A percentile compares a stretch with the other conserved stretches of the same genome.
These are phyloP conservation scores for Bovichtus variegatus DNA, from an alignment of 2,797 vertebrate species.

Conservation along the genomic window DNA sequence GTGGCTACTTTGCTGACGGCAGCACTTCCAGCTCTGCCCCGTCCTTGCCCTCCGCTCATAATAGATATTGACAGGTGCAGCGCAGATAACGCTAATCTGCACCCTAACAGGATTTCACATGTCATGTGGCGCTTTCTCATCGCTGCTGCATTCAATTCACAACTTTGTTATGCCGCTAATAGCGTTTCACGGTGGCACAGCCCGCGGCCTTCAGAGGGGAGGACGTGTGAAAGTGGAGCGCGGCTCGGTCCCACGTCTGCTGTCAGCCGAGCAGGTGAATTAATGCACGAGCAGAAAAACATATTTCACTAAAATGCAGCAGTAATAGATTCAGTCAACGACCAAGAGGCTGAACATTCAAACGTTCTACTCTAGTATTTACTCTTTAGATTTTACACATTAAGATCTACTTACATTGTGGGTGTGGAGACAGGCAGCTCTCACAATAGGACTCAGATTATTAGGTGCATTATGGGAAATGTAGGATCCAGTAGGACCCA, in stretches of 20 bases:
- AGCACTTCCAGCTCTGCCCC: conserved; percentile 55
- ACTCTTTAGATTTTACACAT: neutral
- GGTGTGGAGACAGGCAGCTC: neutral
- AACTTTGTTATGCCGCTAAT: conserved; percentile 57
- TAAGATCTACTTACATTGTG: neutral
- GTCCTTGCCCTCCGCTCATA: conserved; percentile 64
- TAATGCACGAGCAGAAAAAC: neutral
- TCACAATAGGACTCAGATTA: neutral
- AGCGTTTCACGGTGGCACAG: conserved; percentile 50
- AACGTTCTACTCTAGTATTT: too few species aligned
- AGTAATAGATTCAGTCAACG: neutral
- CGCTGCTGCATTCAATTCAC: conserved; percentile 48
- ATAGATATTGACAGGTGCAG: conserved; percentile 72
- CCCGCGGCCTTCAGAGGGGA: conserved; percentile 25
- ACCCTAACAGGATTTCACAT: conserved; percentile 69
- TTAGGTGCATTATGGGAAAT: neutral
- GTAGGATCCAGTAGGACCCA: neutral
- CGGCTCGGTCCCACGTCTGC: conserved; percentile 17
- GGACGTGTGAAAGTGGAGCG: conserved; percentile 22
- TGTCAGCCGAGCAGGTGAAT: conserved; percentile 39
- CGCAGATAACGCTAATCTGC: conserved; percentile 70
- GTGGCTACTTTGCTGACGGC: conserved; percentile 64
- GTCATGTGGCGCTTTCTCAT: conserved; percentile 54
- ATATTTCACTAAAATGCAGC: conserved; percentile 1
- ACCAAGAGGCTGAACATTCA: too few species aligned